Base-by-base conservation (phyloP, 2,113 vertebrate genomes). In the Dicentrarchus labrax region DNA sequence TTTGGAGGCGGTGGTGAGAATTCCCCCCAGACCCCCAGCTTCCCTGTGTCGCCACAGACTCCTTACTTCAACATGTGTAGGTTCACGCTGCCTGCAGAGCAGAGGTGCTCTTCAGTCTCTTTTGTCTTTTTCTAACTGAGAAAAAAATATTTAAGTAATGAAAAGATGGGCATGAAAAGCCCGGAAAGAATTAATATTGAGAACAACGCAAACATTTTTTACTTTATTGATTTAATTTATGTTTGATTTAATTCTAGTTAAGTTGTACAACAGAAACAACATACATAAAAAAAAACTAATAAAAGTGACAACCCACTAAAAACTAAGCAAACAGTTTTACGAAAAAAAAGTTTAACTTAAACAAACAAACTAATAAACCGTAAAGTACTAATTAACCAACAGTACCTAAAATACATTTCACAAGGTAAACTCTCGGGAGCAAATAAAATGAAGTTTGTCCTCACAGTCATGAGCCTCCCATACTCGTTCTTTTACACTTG, bases 1-100 rank as follows among this genome's bases (percentile, higher is more conserved):
- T 94, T 95, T 50, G 83, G 93, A 89, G 83, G 87, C 48, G 95
- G 94, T 81, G 97, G 97, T 98, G 96, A 98, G 97, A 95, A 85
- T 88, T 94, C 88, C 85, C 85, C 91, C 80, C 92, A 78, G 62
- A 95, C 84, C 89, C 93, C 95, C 85, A 86, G 92, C 86, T 95
- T 96, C 67, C 94, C 92, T 0, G 78, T 93, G 81, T 94, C 86
- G 1, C 92, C 95, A 92, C 93, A 95, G 94, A 94, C 92, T 92
- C 93, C 92, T 91, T 94, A 92, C 93, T 94, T 94, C 85, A 92
- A 92, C 82, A 84, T 93, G 71, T 80, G 95, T 96, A 94, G 95
- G 95, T 95, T 84, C 10, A 88, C 39, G 71, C 86, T 88, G 84
- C 76, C 1, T 91, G 89, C 85, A 90, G 84, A 72, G 45, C 24